Percentiles rank a stretch among this genome's conserved stretches.
These are phyloP conservation scores for Spea bombifrons DNA, from an alignment of 2,113 vertebrate genomes.

Conservation along the genomic window DNA sequence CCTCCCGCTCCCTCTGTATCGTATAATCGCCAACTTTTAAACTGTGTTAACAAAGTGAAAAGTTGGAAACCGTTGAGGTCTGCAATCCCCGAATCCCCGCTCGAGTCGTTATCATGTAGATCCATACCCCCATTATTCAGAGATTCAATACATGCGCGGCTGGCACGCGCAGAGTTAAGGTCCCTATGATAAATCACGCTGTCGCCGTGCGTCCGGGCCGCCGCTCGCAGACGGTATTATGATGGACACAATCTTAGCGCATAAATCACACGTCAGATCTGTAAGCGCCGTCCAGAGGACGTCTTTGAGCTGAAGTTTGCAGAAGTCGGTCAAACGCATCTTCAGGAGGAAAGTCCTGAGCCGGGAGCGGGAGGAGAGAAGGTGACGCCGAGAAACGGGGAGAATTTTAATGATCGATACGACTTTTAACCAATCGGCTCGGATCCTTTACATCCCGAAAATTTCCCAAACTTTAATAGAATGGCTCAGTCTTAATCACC, in stretches of 20 bases:
- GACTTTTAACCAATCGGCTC: too few species aligned
- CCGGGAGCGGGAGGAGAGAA: background rate
- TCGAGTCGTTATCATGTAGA: slow-evolving; percentile 9
- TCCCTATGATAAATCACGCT: slow-evolving; percentile 36
- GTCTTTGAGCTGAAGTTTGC: slow-evolving; percentile 38
- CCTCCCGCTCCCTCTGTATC: background rate
- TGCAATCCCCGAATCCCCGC: background rate
- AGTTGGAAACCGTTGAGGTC: background rate
- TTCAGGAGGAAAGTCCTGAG: background rate
- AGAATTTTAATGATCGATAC: background rate
- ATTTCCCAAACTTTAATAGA: too few species aligned
- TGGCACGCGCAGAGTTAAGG: slow-evolving; percentile 31
- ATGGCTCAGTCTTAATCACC: too few species aligned
- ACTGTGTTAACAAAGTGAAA: background rate
- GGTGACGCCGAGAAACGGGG: background rate
- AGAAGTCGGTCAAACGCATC: slow-evolving; percentile 9
- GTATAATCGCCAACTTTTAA: background rate
- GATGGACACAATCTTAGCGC: slow-evolving; percentile 39
- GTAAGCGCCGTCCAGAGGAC: slow-evolving; percentile 17
- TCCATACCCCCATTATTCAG: background rate
- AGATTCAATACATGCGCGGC: slow-evolving; percentile 8
- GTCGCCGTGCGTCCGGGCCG: background rate
- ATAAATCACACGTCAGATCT: slow-evolving; percentile 40
- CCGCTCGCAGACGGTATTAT: slow-evolving; percentile 20
- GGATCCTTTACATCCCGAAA: too few species aligned